A percentile compares a stretch with the other conserved stretches of the same genome.
These are phyloP conservation scores for Ichneumoninae sp. DNA, from an alignment of 2,888 invertebrate genomes.

Conservation along the genomic window DNA sequence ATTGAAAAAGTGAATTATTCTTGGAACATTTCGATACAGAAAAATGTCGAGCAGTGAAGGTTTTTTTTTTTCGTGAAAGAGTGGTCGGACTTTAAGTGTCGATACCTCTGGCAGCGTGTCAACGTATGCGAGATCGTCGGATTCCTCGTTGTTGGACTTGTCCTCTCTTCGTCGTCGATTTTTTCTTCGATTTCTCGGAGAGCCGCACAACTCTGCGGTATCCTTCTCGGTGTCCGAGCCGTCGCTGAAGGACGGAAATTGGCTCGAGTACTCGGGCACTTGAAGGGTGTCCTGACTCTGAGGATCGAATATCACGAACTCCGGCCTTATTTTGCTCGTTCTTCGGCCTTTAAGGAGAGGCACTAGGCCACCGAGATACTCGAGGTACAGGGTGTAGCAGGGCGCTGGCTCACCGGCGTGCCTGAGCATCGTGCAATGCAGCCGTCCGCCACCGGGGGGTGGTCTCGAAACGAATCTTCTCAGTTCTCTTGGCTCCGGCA, in stretches of 20 bases:
- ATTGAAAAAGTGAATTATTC: neutral
- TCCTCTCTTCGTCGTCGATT: slow-evolving; percentile 85
- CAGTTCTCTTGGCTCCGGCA: slow-evolving; percentile 94
- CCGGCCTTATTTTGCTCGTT: slow-evolving; percentile 98
- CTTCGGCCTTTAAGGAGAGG: slow-evolving; percentile 97
- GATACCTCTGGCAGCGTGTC: slow-evolving; percentile 94
- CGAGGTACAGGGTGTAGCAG: slow-evolving; percentile 95
- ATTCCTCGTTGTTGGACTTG: slow-evolving; percentile 83
- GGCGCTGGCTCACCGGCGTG: slow-evolving; percentile 94
- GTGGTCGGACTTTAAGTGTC: neutral
- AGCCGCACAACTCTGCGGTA: slow-evolving; percentile 88
- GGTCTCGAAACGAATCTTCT: slow-evolving; percentile 97
- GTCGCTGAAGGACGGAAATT: slow-evolving; percentile 84
- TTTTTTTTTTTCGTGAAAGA: neutral
- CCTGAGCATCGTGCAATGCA: slow-evolving; percentile 99
- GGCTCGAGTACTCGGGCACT: slow-evolving; percentile 76
- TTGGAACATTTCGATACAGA: too few species aligned
- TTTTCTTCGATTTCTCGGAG: slow-evolving; percentile 91
- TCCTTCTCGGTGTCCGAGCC: slow-evolving; percentile 87
- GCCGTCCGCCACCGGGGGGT: slow-evolving; percentile 92
- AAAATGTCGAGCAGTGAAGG: neutral
- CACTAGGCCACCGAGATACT: slow-evolving; percentile 98
- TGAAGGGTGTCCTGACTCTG: slow-evolving; percentile 89
- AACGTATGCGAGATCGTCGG: slow-evolving; percentile 91
- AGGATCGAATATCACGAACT: slow-evolving; percentile 98